A percentile compares a stretch with the other conserved stretches of the same genome.
Conservation (phyloP, 1,140 invertebrate species). For the Tribolium castaneum region DNA sequence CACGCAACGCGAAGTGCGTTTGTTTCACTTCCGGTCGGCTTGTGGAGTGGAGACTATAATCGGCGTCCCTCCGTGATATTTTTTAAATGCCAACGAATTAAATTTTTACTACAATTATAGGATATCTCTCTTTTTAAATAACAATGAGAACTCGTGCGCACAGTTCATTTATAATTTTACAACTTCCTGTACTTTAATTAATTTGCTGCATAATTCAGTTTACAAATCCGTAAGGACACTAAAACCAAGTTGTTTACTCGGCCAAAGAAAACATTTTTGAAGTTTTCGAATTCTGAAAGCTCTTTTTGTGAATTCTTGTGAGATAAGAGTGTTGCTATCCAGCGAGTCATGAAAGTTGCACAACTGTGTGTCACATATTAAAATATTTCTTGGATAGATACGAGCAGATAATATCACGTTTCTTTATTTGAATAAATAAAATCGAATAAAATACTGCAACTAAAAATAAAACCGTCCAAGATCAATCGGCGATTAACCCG, state of each 20-base stretch:
- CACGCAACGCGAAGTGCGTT: not conserved
- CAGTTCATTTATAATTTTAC: conserved; percentile 24
- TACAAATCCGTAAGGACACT: not conserved
- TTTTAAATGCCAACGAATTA: no score
- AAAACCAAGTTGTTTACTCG: not conserved
- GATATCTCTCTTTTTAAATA: conserved; percentile 13
- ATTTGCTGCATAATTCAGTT: conserved; percentile 8
- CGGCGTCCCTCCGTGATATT: not conserved
- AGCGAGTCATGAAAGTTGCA: no score
- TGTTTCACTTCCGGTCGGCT: not conserved
- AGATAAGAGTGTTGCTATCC: no score
- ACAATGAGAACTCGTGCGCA: conserved; percentile 24
- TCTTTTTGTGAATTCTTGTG: no score
- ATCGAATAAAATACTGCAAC: not conserved
- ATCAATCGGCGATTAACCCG: not conserved
- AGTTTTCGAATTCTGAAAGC: no score
- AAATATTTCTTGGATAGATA: no score
- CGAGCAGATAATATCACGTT: no score
- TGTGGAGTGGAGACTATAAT: not conserved
- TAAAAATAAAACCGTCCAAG: not conserved
- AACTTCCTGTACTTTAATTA: conserved; percentile 36
- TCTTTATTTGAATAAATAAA: not conserved
- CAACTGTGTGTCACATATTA: no score
- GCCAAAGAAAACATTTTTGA: no score
- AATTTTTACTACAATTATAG: conserved; percentile 12